Conservation (phyloP, 2,797 vertebrate genomes). For the Tadarida brasiliensis region DNA sequence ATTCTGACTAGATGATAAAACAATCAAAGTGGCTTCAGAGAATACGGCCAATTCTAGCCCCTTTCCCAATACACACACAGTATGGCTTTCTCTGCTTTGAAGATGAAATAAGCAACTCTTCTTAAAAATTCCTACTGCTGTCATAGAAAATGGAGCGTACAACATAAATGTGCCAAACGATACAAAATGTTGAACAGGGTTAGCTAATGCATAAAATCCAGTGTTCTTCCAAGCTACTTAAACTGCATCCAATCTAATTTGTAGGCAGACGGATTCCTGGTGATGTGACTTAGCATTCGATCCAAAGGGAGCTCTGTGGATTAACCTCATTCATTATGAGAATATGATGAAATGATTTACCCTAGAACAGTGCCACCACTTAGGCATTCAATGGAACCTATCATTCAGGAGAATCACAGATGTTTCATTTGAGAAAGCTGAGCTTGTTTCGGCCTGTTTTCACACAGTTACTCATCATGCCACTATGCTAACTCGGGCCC, state of each 20-base stretch:
- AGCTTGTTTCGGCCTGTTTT: conserved; percentile 7
- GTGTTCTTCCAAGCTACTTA: conserved; percentile 64
- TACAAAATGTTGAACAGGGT: conserved; percentile 72
- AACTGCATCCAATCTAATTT: conserved; percentile 74
- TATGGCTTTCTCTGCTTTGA: conserved; percentile 52
- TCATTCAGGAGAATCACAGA: background rate
- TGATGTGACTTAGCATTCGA: conserved; percentile 72
- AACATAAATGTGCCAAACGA: conserved; percentile 58
- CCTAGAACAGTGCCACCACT: conserved; percentile 17
- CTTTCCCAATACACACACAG: accelerated
- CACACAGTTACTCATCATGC: background rate
- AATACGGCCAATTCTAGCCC: background rate
- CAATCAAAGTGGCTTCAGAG: background rate
- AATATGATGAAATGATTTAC: conserved; percentile 64
- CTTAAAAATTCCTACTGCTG: conserved; percentile 40
- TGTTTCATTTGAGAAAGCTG: conserved; percentile 34
- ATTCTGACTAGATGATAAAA: background rate
- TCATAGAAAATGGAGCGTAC: conserved; percentile 33
- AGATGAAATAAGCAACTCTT: conserved; percentile 61
- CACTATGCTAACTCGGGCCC: background rate
- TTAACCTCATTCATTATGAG: conserved; percentile 46
- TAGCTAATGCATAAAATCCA: conserved; percentile 48
- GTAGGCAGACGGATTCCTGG: conserved; percentile 79
- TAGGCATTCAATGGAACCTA: conserved; percentile 1
- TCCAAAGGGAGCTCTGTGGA: conserved; percentile 47